These are phyloP conservation scores for Agrilus mali DNA, from an alignment of 2,888 invertebrate genomes.

Conservation along the genomic window DNA sequence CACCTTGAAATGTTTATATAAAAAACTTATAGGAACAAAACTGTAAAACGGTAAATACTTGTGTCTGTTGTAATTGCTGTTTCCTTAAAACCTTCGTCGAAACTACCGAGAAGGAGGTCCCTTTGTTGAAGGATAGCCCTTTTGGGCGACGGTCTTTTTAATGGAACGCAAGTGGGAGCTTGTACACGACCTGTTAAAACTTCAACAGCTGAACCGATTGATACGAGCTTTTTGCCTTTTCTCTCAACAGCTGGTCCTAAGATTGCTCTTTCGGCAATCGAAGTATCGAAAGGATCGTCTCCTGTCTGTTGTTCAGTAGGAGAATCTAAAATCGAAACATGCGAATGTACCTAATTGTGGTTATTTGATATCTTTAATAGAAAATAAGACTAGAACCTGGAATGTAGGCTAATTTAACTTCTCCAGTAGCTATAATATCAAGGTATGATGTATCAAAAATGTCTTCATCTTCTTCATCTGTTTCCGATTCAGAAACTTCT, in stretches of 20 bases:
- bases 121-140: constrained; percentile 40
- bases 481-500: constrained; percentile 52
- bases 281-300: constrained; percentile 79
- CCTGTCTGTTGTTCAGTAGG: constrained; percentile 59
- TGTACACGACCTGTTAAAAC: constrained; percentile 75
- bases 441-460: constrained; percentile 83
- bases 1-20: constrained; percentile 1
- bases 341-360: not conserved
- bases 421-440: constrained; percentile 74
- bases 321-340: constrained; percentile 43
- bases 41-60: not conserved
- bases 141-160: constrained; percentile 36
- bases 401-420: constrained; percentile 73
- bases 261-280: constrained; percentile 73
- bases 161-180: constrained; percentile 49
- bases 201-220: constrained; percentile 77
- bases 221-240: constrained; percentile 66
- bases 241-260: constrained; percentile 59
- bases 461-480: constrained; percentile 64
- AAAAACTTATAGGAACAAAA: not conserved
- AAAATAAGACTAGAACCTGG: constrained; percentile 34
- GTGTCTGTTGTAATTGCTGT: not conserved
- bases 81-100: constrained; percentile 24
- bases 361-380: not conserved
- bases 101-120: constrained; percentile 56